phyloP scores from a whole-genome alignment of 2,797 vertebrate genomes.

The Chelmon rostratus region DNA sequence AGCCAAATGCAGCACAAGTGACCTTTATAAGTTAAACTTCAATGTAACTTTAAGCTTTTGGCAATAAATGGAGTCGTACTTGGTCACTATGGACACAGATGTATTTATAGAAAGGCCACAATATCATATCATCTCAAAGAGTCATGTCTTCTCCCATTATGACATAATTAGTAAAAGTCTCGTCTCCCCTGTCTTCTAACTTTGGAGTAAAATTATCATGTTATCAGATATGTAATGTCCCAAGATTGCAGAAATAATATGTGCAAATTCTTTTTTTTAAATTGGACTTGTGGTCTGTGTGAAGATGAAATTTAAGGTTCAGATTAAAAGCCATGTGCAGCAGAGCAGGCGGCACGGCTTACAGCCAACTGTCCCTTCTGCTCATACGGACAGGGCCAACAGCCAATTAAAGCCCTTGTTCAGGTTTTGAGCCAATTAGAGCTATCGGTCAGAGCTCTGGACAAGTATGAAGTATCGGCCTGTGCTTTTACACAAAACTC shows the following conservation, averaged over 20 bases:
- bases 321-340: constrained; percentile 78
- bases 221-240: constrained; percentile 14
- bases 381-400: constrained; percentile 65
- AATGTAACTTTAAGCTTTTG: constrained; percentile 44
- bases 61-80: constrained; percentile 25
- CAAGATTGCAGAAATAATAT: constrained; percentile 5
- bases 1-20: constrained; percentile 50
- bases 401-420: constrained; percentile 77
- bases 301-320: constrained; percentile 58
- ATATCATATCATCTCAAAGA: not conserved
- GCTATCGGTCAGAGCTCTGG: constrained; percentile 59
- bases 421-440: constrained; percentile 76
- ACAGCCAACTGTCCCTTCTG: constrained; percentile 77
- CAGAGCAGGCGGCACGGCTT: constrained; percentile 70
- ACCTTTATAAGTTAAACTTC: constrained; percentile 56
- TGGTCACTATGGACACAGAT: constrained; percentile 1
- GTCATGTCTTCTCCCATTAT: constrained; percentile 8
- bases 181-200: not conserved
- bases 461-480: constrained; percentile 49
- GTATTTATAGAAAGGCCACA: constrained; percentile 11
- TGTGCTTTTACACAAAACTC: constrained; percentile 28
- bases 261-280: not conserved
- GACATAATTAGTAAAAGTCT: constrained; percentile 6
- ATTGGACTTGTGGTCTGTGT: constrained; percentile 24
- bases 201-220: constrained; percentile 14